phyloP scores from a whole-genome alignment of 2,113 vertebrate species.

The Shinisaurus crocodilurus region DNA sequence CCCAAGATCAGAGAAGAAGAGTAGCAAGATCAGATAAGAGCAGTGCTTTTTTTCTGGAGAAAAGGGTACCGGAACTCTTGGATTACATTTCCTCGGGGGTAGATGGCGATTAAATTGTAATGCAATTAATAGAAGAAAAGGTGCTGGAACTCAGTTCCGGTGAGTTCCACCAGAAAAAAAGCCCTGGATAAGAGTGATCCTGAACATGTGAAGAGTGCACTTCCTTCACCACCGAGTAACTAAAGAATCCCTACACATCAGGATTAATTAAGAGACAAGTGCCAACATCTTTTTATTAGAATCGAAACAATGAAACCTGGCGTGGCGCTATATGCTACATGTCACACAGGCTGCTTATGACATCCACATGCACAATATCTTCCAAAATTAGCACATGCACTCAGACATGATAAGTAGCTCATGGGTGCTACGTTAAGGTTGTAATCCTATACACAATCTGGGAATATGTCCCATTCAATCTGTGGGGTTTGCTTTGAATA shows the following conservation, averaged over 20 bases:
- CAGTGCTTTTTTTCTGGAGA: no score
- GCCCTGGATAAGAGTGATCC: not conserved
- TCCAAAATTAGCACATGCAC: not conserved
- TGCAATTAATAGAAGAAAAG: no score
- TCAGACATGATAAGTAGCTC: slow-evolving; percentile 14
- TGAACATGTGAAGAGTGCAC: not conserved
- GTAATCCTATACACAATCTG: not conserved
- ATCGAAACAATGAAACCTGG: not conserved
- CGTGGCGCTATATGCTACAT: not conserved
- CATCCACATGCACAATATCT: slow-evolving; percentile 10
- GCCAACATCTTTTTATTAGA: not conserved
- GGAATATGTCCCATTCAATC: not conserved
- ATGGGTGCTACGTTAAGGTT: not conserved
- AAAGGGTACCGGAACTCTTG: no score
- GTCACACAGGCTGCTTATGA: not conserved
- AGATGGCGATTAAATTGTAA: no score
- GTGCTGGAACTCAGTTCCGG: no score
- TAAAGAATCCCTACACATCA: not conserved
- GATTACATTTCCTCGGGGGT: no score
- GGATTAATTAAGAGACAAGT: not conserved
- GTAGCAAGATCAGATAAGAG: no score
- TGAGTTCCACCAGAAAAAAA: no score
- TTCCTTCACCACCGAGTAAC: not conserved
- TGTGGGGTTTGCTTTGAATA: not conserved
- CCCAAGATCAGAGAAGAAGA: no score